phyloP scores from a whole-genome alignment of 2,888 invertebrate species.

The Drosophila quinaria region DNA sequence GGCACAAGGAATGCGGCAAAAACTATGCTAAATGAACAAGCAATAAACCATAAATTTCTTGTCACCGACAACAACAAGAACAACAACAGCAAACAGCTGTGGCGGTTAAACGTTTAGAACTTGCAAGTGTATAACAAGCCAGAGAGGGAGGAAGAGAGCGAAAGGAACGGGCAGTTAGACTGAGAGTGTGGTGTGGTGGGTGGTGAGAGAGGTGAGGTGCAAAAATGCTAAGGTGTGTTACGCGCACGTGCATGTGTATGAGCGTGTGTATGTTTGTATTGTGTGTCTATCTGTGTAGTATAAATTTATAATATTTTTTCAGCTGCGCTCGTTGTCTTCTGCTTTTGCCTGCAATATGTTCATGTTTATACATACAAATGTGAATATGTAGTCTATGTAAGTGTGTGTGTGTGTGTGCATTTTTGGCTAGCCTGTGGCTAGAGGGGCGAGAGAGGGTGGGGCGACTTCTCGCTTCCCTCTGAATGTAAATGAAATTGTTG shows the following conservation, averaged over 20 bases:
- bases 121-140: slow-evolving; percentile 48
- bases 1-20: slow-evolving; percentile 75
- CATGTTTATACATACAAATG: slow-evolving; percentile 34
- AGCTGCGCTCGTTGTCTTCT: slow-evolving; percentile 43
- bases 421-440: slow-evolving; percentile 20
- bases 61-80: slow-evolving; percentile 55
- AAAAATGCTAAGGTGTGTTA: slow-evolving; percentile 49
- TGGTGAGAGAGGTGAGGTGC: slow-evolving; percentile 22
- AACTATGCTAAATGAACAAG: slow-evolving; percentile 79
- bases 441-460: not conserved
- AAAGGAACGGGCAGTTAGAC: not conserved
- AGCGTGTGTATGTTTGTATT: slow-evolving; percentile 14
- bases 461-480: not conserved
- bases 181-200: slow-evolving; percentile 10
- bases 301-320: slow-evolving; percentile 70
- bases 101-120: slow-evolving; percentile 63
- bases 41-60: slow-evolving; percentile 81
- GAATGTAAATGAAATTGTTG: slow-evolving; percentile 53
- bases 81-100: slow-evolving; percentile 31
- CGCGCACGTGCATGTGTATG: slow-evolving; percentile 30
- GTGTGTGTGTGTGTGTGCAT: slow-evolving; percentile 24
- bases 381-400: slow-evolving; percentile 14
- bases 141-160: slow-evolving; percentile 5
- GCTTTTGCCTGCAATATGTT: slow-evolving; percentile 52
- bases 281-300: slow-evolving; percentile 41